These are phyloP conservation scores for Potamarius usumacintae DNA, from an alignment of 2,113 vertebrate genomes.

Conservation along the genomic window DNA sequence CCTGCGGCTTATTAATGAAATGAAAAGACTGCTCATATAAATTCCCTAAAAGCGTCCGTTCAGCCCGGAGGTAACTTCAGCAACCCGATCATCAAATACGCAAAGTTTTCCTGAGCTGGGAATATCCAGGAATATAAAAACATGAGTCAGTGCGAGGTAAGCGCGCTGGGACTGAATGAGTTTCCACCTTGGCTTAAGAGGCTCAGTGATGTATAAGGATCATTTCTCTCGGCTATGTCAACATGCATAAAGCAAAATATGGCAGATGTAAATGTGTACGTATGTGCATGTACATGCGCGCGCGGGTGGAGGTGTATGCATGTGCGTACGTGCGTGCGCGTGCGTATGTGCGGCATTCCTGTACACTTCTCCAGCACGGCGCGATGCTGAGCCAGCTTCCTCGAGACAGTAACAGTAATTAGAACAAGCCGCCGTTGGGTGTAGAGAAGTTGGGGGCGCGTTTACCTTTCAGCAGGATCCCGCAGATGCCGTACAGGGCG, in stretches of 20 bases:
- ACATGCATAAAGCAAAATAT: neutral
- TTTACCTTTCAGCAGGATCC: conserved; percentile 64
- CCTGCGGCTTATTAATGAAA: neutral
- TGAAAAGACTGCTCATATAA: neutral
- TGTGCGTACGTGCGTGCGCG: neutral
- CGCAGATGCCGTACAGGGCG: conserved; percentile 62
- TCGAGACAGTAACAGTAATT: neutral
- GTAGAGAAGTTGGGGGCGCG: conserved; percentile 39
- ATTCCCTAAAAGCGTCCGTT: neutral
- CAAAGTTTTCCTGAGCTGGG: conserved; percentile 5
- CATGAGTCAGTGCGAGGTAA: neutral
- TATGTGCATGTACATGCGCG: neutral
- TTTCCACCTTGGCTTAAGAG: neutral
- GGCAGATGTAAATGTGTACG: neutral
- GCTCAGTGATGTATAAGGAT: neutral
- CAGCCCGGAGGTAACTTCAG: neutral
- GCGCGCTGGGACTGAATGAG: neutral
- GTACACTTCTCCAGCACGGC: neutral
- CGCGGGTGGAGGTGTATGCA: neutral
- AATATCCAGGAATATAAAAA: neutral
- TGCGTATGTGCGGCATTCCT: neutral
- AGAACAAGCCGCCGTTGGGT: neutral
- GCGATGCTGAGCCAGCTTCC: conserved; percentile 26
- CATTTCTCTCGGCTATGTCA: too few species aligned
- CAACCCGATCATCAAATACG: neutral